phyloP scores from a whole-genome alignment of 2,113 vertebrate genomes.

The Cyanistes caeruleus region DNA sequence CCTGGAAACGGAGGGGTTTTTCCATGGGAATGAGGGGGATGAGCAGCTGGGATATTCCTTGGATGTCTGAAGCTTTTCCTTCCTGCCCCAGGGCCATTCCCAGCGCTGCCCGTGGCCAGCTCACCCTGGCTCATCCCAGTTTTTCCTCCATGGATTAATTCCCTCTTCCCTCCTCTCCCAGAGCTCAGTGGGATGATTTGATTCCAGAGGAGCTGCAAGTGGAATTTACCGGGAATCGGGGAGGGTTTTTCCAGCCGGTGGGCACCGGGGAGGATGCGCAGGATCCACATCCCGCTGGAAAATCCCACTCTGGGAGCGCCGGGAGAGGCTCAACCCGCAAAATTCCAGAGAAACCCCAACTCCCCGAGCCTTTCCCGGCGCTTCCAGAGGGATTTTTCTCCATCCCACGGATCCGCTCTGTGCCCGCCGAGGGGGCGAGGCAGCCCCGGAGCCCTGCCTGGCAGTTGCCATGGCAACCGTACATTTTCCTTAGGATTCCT shows the following conservation, averaged over 20 bases:
- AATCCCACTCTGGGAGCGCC: rapidly evolving
- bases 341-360: rapidly evolving
- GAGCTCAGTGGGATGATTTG: neutral
- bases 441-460: slow-evolving; percentile 41
- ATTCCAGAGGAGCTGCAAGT: neutral
- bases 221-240: neutral
- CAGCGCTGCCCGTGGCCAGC: neutral
- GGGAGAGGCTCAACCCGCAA: neutral
- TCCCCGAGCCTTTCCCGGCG: rapidly evolving
- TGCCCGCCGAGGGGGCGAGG: neutral
- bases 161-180: neutral
- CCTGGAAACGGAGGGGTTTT: rapidly evolving
- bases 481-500: slow-evolving; percentile 66
- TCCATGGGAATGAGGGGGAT: neutral
- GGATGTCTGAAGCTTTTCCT: neutral
- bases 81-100: neutral
- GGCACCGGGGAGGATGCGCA: rapidly evolving
- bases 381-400: neutral
- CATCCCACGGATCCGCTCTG: neutral
- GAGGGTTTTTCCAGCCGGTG: neutral
- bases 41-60: neutral
- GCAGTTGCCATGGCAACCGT: slow-evolving; percentile 64
- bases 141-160: neutral
- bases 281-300: neutral
- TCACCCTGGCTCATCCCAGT: neutral